Conservation (phyloP, 1,140 invertebrate genomes). For the Leptinotarsa texana region DNA sequence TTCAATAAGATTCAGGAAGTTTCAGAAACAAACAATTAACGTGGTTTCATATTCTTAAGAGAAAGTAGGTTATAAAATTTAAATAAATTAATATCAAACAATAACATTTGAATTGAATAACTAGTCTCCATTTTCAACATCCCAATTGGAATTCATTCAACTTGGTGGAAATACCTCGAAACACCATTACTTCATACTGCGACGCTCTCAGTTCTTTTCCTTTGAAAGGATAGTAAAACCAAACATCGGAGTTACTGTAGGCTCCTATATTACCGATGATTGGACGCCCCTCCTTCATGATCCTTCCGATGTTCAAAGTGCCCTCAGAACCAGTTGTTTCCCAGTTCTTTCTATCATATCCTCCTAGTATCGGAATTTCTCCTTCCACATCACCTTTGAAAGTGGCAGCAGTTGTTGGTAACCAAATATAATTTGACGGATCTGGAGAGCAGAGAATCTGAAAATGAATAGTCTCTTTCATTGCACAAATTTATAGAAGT, state of each 20-base stretch:
- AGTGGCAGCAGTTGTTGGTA: not conserved
- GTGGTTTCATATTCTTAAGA: too few species aligned
- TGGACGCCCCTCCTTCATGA: not conserved
- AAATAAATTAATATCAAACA: too few species aligned
- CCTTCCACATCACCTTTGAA: not conserved
- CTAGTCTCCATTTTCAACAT: too few species aligned
- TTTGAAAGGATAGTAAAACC: not conserved
- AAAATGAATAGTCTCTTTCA: not conserved
- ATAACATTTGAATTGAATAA: too few species aligned
- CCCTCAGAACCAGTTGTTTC: not conserved
- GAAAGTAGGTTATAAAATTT: too few species aligned
- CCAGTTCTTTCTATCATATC: not conserved
- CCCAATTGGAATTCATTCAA: too few species aligned
- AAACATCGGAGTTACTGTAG: not conserved
- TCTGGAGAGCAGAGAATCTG: not conserved
- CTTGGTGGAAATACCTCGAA: not conserved
- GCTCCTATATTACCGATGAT: not conserved
- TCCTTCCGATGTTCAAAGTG: not conserved
- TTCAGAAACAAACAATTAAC: too few species aligned
- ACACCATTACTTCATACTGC: not conserved
- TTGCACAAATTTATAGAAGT: too few species aligned
- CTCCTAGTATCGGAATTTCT: not conserved
- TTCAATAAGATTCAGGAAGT: too few species aligned
- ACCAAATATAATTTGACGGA: not conserved
- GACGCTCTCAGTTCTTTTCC: not conserved